Evolutionary conservation across 2,797 vertebrate species (phyloP).

Genomic region (Borostomias antarcticus): DNA sequence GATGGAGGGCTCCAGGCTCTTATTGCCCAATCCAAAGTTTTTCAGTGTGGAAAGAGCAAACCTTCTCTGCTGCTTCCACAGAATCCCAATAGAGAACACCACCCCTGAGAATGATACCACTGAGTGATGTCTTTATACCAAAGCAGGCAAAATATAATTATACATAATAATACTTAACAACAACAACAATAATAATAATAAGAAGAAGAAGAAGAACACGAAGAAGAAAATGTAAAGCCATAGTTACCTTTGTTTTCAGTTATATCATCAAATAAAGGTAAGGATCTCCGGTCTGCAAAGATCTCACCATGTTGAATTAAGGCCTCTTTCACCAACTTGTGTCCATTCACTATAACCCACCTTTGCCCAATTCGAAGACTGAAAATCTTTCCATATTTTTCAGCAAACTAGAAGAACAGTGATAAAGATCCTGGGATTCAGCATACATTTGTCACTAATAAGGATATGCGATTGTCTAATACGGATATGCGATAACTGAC

Average conservation of each 20-base stretch:
- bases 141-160: no score
- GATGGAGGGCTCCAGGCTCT: constrained; percentile 67
- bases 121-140: background rate
- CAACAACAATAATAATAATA: no score
- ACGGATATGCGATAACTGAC: no score
- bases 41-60: constrained; percentile 71
- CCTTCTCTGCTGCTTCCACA: constrained; percentile 66
- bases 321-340: constrained; percentile 30
- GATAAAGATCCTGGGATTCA: background rate
- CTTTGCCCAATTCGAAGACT: constrained; percentile 20
- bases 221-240: no score
- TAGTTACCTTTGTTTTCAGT: constrained; percentile 5
- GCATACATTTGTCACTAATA: no score
- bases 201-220: no score
- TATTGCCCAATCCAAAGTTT: constrained; percentile 70
- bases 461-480: no score
- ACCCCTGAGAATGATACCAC: constrained; percentile 57
- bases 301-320: constrained; percentile 29
- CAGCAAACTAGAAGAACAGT: constrained; percentile 23
- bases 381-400: constrained; percentile 30
- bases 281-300: constrained; percentile 1
- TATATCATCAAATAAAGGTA: constrained; percentile 21
- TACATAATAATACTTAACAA: no score
- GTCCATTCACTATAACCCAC: constrained; percentile 26
- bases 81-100: constrained; percentile 47